A percentile compares a stretch with the other conserved stretches of the same genome.
Evolutionary conservation across 2,113 vertebrate genomes (phyloP).

Genomic region (Corynorhinus townsendii): DNA sequence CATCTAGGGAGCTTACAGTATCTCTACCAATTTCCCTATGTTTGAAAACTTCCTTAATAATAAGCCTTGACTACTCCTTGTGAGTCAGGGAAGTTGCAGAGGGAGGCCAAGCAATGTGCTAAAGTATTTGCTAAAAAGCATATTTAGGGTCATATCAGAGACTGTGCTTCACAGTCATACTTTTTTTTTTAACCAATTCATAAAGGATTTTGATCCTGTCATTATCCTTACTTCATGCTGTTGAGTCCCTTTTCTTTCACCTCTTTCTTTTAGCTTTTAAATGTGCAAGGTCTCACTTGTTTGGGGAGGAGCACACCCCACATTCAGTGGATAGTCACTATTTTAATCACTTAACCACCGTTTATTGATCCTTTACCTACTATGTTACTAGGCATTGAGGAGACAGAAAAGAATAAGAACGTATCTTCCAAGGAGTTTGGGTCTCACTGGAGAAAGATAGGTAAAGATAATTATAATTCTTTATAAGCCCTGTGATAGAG

Average conservation of each 20-base stretch:
- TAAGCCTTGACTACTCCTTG: not conserved
- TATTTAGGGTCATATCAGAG: not conserved
- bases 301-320: not conserved
- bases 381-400: not conserved
- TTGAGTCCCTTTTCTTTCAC: not conserved
- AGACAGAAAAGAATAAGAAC: not conserved
- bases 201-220: not conserved
- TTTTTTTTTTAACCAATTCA: not conserved
- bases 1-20: not conserved
- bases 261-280: constrained; percentile 19
- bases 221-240: not conserved
- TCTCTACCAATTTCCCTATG: not conserved
- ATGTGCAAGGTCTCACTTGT: not conserved
- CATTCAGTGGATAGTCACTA: not conserved
- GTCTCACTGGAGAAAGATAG: not conserved
- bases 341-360: not conserved
- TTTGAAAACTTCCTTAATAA: constrained; percentile 8
- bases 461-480: constrained; percentile 5
- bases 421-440: not conserved
- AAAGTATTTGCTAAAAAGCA: not conserved
- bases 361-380: not conserved
- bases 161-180: not conserved
- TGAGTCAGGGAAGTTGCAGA: not conserved
- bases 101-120: not conserved
- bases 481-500: not conserved